Base-by-base conservation (phyloP, 2,888 invertebrate genomes). In the Euproctis similis region DNA sequence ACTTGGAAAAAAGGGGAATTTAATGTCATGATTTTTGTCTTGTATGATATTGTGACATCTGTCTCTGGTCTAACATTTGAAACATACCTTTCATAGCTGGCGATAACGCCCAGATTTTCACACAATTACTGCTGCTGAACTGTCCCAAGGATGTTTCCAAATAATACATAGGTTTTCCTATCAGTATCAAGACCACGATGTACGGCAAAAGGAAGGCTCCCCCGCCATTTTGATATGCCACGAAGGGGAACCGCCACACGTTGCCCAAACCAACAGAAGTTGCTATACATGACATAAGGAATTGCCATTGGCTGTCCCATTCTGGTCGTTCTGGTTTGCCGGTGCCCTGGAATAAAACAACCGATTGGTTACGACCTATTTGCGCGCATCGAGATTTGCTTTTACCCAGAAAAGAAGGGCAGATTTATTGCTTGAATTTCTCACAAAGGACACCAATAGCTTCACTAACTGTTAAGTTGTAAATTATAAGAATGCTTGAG, bases 81-180 rank as follows among this genome's bases (percentile, higher is more conserved):
- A 8, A 31, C 18, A 10, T 44, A 92, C 94, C 94, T 88, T 90
- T 91, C 71, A 95, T 89, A 0, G 91, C 87, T 1, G 95, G 95
- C 18, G 86, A 80, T 6, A 88, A 50, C 2, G 84, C 74, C 88
- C 88, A 88, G 24, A 93, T 87, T 65, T 90, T 91, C 1, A 93
- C 90, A 22, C 92, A 91, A 31, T 95, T 94, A 53, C 89, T 88
- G 45, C 90, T 91, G 29, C 91, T 90, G 60, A 95, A 96, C 68
- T 96, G 95, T 3, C 95, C 95, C 4, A 95, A 73, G 1, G 90
- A 86, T 67, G 92, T 90, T 76, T 96, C 95, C 59, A 96, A 73
- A 54, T 92, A 94, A 61, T 94, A 95, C 78, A 95, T 88, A 1
- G 94, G 93, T 48, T 92, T 89, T 29, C 93, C 93, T 39, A 92